Evolutionary conservation across 2,888 invertebrate species (phyloP), one percentile per base, ranked within the genome.

Genomic region (Esperia sulphurella): DNA sequence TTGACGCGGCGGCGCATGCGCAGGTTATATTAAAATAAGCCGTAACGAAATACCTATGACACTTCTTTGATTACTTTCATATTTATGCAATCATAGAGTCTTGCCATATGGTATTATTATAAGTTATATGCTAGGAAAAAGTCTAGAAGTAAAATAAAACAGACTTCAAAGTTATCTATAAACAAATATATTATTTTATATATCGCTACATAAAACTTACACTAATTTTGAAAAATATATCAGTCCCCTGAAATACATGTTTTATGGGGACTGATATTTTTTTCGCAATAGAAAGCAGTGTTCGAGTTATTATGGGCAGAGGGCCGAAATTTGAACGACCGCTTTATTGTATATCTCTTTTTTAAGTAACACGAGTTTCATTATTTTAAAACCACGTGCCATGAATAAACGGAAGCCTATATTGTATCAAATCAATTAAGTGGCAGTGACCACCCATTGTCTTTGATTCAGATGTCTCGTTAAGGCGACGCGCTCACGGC

Each of bases 391-490:
- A 14, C 52, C 59, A 57, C 57, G 57, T 59, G 55, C 12, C 50
- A 43, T 40, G 35, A n/a, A 31, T 51, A 35, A 33, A 58, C 48
- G 30, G 46, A 46, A 47, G 45, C 46, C 33, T 56, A 50, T 63
- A 56, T 61, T 59, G 61, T 68, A 80, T 41, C 76, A 75, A 71
- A 78, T 81, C 76, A 82, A 76, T 83, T 75, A 68, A 66, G 58
- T 42, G 55, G 55, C 61, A 59, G 56, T 67, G 73, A 63, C 76
- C 76, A 75, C 77, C 79, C 80, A 81, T 83, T 84, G 80, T 80
- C 61, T 73, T 74, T 76, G 71, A 78, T 77, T 78, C 77, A 76
- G 75, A 70, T 66, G 75, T 77, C 79, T 84, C 78, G 73, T 83
- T 83, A 84, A 75, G 60, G 59, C 57, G 60, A 68, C 66, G 58